Conservation (phyloP, 2,888 invertebrate genomes). For the Megalurothrips usitatus region DNA sequence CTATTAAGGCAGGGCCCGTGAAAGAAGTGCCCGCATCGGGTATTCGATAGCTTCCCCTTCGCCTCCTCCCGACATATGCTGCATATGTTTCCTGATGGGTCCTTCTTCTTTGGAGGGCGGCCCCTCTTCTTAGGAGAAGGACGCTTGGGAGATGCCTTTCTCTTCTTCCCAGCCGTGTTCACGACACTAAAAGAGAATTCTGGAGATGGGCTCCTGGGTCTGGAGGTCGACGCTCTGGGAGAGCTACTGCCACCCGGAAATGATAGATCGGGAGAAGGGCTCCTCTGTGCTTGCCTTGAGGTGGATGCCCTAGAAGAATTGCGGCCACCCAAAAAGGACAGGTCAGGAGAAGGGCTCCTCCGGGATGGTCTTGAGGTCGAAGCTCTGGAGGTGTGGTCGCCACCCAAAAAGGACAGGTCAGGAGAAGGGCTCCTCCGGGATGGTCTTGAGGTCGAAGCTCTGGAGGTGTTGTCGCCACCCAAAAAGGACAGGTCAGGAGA, state of each 20-base stretch:
- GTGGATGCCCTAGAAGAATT: neutral
- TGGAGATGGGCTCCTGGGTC: neutral
- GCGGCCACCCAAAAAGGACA: neutral
- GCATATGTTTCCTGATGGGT: neutral
- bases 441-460: no score
- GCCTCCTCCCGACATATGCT: neutral
- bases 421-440: no score
- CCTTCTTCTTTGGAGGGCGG: conserved; percentile 1
- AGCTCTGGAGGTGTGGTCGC: no score
- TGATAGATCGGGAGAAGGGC: neutral
- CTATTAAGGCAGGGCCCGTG: neutral
- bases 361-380: no score
- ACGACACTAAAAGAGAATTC: neutral
- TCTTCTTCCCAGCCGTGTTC: neutral
- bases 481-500: no score
- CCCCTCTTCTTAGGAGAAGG: neutral
- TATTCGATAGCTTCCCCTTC: neutral
- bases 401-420: no score
- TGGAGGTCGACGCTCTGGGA: neutral
- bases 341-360: no score
- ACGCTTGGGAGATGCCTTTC: neutral
- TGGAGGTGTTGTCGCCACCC: no score
- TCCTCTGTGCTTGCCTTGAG: neutral
- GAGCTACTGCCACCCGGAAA: neutral
- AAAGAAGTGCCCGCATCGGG: neutral